Percentiles rank a stretch among this genome's conserved stretches.
Conservation (phyloP, 1,140 invertebrate genomes). For the Pseudachorutes palmiensis region DNA sequence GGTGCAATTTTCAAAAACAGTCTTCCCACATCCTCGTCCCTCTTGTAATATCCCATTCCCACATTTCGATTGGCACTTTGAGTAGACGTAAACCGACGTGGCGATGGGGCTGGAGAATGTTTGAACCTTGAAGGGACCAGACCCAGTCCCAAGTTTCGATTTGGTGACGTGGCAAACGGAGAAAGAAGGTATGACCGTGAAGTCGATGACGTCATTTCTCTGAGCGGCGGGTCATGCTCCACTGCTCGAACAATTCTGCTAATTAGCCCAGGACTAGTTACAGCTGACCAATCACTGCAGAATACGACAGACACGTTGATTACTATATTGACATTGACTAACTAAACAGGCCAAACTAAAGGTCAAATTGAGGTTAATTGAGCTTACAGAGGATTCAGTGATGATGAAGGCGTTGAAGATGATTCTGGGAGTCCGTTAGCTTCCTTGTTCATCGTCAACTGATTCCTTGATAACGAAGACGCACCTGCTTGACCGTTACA, state of each 20-base stretch:
- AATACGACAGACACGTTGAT: neutral
- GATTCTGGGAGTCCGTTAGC: no score
- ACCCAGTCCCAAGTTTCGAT: slow-evolving; percentile 22
- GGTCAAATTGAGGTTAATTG: no score
- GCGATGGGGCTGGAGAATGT: neutral
- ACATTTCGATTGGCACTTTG: slow-evolving; percentile 1
- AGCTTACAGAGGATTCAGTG: no score
- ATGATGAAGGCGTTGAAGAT: no score
- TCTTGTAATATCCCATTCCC: neutral
- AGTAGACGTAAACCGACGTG: neutral
- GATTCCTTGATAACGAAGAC: no score
- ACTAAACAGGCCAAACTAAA: neutral
- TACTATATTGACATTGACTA: neutral
- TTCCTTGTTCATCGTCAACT: no score
- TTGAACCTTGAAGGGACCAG: slow-evolving; percentile 19
- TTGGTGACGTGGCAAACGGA: slow-evolving; percentile 18
- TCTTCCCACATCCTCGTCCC: neutral
- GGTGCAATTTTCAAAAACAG: slow-evolving; percentile 4
- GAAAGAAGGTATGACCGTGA: slow-evolving; percentile 10
- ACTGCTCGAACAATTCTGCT: slow-evolving; percentile 21
- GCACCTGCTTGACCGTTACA: no score
- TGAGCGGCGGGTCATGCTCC: slow-evolving; percentile 4
- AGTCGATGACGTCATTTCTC: slow-evolving; percentile 19
- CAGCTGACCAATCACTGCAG: slow-evolving; percentile 30
- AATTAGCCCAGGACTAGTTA: slow-evolving; percentile 37